Percentiles rank a stretch among this genome's conserved stretches.
These are phyloP conservation scores for Todiramphus chloris DNA, from an alignment of 2,113 vertebrate genomes.

Conservation along the genomic window DNA sequence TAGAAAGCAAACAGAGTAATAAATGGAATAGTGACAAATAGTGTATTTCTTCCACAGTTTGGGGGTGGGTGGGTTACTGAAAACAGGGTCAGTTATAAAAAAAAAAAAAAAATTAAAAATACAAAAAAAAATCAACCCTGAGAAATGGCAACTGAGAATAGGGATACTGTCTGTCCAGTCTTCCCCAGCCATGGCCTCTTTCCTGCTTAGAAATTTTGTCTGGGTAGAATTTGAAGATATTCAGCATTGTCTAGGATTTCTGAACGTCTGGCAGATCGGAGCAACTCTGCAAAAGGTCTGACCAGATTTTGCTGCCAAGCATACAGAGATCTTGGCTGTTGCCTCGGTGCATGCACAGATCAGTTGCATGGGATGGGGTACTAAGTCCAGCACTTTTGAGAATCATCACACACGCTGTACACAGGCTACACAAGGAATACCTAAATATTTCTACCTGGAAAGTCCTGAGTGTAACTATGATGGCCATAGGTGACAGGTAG, in stretches of 20 bases:
- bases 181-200: constrained; percentile 1
- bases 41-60: not conserved
- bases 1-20: not conserved
- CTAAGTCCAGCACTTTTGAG: not conserved
- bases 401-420: not conserved
- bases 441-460: not conserved
- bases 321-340: constrained; percentile 9
- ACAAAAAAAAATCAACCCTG: not conserved
- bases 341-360: not conserved
- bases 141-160: not conserved
- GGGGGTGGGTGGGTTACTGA: not conserved
- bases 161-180: not conserved
- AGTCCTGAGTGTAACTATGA: not conserved
- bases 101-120: not conserved
- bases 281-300: not conserved
- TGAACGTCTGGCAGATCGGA: not conserved
- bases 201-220: not conserved
- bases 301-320: constrained; percentile 18
- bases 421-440: not conserved
- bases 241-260: constrained; percentile 21
- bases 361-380: not conserved
- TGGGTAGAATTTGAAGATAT: not conserved
- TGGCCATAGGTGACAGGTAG: not conserved
- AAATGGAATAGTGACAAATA: not conserved
- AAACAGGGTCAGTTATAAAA: not conserved